Conservation (phyloP, 37 sponge, comb jelly and placozoan genomes). For the Ephydatia muelleri region DNA sequence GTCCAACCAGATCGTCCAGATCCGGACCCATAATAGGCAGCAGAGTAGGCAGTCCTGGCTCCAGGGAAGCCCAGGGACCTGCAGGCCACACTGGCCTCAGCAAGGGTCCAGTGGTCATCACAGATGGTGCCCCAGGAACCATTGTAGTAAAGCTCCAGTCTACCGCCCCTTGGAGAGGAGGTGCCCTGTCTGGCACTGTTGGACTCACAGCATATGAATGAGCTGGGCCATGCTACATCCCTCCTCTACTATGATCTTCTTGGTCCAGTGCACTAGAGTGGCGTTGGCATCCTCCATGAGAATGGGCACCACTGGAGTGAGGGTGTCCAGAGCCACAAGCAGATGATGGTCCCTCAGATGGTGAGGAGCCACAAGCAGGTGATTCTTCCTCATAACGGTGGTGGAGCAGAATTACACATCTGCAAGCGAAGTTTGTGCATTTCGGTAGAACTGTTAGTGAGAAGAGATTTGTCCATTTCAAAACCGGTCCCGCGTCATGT, state of each 20-base stretch:
- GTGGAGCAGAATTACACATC: too few species aligned
- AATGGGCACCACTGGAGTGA: conserved; percentile 93
- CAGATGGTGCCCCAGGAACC: conserved; percentile 57
- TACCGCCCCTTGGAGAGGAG: background rate
- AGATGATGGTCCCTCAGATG: too few species aligned
- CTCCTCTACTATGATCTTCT: conserved; percentile 98
- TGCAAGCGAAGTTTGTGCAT: too few species aligned
- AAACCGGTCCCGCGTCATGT: too few species aligned
- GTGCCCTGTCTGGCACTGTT: background rate
- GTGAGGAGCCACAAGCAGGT: too few species aligned
- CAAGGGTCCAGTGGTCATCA: conserved; percentile 26
- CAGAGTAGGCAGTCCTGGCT: conserved; percentile 24
- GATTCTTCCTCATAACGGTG: too few species aligned
- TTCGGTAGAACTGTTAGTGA: too few species aligned
- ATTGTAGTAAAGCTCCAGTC: conserved; percentile 43
- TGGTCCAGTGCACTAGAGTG: conserved; percentile 96
- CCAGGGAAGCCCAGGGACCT: conserved; percentile 52
- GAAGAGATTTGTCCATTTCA: too few species aligned
- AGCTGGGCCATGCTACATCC: conserved; percentile 90
- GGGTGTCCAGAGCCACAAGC: conserved; percentile 93
- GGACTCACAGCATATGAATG: conserved; percentile 87
- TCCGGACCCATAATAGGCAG: conserved; percentile 51
- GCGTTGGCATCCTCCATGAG: conserved; percentile 92
- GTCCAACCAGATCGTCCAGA: conserved; percentile 69
- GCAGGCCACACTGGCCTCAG: conserved; percentile 27